Conservation (phyloP, 2,113 vertebrate species). For the Reinhardtius hippoglossoides region DNA sequence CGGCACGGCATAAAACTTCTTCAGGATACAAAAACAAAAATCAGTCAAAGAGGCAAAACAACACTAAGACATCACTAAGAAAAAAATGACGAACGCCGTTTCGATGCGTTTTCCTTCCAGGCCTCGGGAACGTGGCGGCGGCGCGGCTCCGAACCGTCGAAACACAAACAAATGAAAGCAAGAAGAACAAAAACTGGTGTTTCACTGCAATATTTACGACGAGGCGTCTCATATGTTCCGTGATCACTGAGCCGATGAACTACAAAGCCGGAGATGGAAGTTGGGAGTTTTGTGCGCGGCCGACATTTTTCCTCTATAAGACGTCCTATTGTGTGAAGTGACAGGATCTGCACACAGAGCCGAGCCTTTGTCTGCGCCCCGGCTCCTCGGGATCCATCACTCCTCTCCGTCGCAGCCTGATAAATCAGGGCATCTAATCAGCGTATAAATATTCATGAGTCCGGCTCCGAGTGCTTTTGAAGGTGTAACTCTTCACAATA, state of each 20-base stretch:
- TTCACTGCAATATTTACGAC: conserved; percentile 14
- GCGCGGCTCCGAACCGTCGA: neutral
- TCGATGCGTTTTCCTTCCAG: neutral
- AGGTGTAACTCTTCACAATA: conserved; percentile 80
- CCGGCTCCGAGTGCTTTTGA: conserved; percentile 66
- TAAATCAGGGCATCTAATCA: conserved; percentile 81
- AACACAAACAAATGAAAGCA: neutral
- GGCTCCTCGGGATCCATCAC: conserved; percentile 66
- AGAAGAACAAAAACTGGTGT: conserved; percentile 4
- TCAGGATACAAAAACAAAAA: neutral
- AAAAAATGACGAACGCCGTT: neutral
- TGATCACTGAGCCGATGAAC: conserved; percentile 14
- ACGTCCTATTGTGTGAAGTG: conserved; percentile 48
- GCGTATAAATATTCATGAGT: conserved; percentile 83
- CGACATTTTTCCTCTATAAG: conserved; percentile 45
- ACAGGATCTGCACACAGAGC: conserved; percentile 50
- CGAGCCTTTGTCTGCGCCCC: conserved; percentile 58
- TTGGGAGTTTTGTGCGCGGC: conserved; percentile 14
- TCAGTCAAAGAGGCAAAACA: neutral
- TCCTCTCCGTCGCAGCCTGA: conserved; percentile 67
- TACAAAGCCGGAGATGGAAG: conserved; percentile 30
- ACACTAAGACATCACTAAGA: neutral
- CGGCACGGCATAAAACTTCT: neutral
- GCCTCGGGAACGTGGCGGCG: neutral
- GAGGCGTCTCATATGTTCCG: neutral